Base-by-base conservation (phyloP, 2,888 invertebrate species). In the Tachina fera region DNA sequence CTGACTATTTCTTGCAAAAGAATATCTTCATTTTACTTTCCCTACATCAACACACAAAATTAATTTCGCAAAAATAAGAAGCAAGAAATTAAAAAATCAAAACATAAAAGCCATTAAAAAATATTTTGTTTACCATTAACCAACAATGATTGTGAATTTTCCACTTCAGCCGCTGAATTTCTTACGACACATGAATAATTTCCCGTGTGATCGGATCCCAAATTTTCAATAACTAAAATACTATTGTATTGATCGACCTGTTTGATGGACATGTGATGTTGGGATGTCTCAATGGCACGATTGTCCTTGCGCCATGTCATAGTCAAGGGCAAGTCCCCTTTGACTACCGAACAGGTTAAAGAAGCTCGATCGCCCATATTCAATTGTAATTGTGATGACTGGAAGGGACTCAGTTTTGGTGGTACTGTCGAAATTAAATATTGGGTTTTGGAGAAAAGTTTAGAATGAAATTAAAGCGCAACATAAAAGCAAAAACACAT, bases 221-320 rank as follows among this genome's bases (percentile, higher is more conserved):
- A 94, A 93, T 95, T 95, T 92, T 96, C 96, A 92, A 96, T 96
- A 93, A 95, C 95, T 93, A 96, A 94, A 93, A 96, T 95, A 93
- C 95, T 96, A 94, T 95, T 96, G 93, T 95, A 96, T 92, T 95
- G 95, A 93, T 96, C 96, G 93, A 96, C 95, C 93, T 95, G 95
- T 89, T 95, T 96, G 89, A 96, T 94, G 88, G 95, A 94, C 93
- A 95, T 94, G 47, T 86, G 86, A 88, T 95, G 94, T 87, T 94
- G 94, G 51, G 94, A 94, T 45, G 94, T 94, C 88, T 95, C 95
- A 91, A 96, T 93, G 83, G 94, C 93, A 31, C 95, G 94, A 88
- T 94, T 95, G 90, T 97, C 96, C 93, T 96, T 96, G 88, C 95
- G 95, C 97, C 97, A 97, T 58, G 94, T 94, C 88, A 97, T 96